Base-by-base conservation (phyloP, 1,140 invertebrate species). In the Philopotamus ludificatus region DNA sequence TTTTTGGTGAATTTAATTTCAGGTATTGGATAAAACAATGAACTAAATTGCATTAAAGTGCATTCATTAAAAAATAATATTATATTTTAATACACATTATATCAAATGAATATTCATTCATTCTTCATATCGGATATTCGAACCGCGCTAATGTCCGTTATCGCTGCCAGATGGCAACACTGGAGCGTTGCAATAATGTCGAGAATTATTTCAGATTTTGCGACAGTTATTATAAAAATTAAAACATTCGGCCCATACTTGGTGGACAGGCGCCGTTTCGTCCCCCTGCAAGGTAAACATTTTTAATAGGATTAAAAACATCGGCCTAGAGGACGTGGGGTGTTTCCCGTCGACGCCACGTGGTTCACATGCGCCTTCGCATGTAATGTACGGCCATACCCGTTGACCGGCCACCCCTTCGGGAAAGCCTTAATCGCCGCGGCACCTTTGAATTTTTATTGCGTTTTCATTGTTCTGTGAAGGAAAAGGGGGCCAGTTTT, bases 361-460 rank as follows among this genome's bases (percentile, higher is more conserved):
- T 9, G 45, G 15, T 15, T 12, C 54, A 57, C 42, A 39, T 57
- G 54, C 42, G 54, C 54, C 34, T 34, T 34, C 28, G 45, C 39
- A 28, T 28, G 12, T 44, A 22, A 54, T 26, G 25, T 54, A 26
- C 7, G 42, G 21, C 57, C 42, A 39, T 57, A 34, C 42, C 23
- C 57, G 57, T 60, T 60, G 57, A 60, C 57, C 57, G 57, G n/a
- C 15, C 21, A 34, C 22, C 51, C 4, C 51, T 26, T 50, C 18
- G 16, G 15, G 9, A 54, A 59, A 20, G 16, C 57, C 57, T 66
- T 65, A 65, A 65, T 65, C 63, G 55, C 47, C 55, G 9, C 18
- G 16, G 22, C 62, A 68, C 67, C 63, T 68, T 65, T 68, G 42
- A 68, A 65, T 65, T 68, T 68, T 68, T 65, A 68, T 68, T 64